Evolutionary conservation across 2,113 vertebrate genomes (phyloP).

Genomic region (Cyprinodon tularosa): DNA sequence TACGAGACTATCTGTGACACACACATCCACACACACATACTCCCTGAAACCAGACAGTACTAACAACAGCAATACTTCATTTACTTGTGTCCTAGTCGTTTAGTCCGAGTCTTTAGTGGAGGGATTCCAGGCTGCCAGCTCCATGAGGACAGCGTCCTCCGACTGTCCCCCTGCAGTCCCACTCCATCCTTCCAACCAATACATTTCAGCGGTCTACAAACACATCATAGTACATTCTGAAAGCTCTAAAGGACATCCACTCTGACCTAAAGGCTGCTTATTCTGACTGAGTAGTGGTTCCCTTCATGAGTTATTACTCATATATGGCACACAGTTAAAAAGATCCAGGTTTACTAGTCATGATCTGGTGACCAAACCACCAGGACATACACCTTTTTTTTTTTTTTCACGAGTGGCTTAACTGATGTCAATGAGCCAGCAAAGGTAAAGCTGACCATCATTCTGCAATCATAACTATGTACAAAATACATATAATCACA

Average conservation of each 20-base stretch:
- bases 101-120: conserved; percentile 49
- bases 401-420: conserved; percentile 42
- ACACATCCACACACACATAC: conserved; percentile 8
- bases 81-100: conserved; percentile 32
- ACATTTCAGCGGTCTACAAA: conserved; percentile 70
- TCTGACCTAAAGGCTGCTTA: conserved; percentile 58
- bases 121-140: conserved; percentile 48
- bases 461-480: conserved; percentile 69
- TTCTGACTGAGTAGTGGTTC: conserved; percentile 77
- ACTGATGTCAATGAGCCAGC: conserved; percentile 61
- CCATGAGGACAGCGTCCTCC: conserved; percentile 23
- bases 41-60: conserved; percentile 68
- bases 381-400: conserved; percentile 25
- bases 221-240: conserved; percentile 67
- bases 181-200: conserved; percentile 25
- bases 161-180: conserved; percentile 32
- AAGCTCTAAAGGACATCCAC: conserved; percentile 54
- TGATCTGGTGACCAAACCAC: conserved; percentile 32
- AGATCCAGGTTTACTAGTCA: conserved; percentile 52
- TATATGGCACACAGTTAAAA: conserved; percentile 39
- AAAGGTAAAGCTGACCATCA: conserved; percentile 56
- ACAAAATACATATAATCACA: conserved; percentile 79
- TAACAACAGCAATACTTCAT: conserved; percentile 61
- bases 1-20: conserved; percentile 29
- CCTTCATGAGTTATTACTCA: conserved; percentile 59